Conservation (phyloP, 2,888 invertebrate species). For the Diadegma fenestrale region DNA sequence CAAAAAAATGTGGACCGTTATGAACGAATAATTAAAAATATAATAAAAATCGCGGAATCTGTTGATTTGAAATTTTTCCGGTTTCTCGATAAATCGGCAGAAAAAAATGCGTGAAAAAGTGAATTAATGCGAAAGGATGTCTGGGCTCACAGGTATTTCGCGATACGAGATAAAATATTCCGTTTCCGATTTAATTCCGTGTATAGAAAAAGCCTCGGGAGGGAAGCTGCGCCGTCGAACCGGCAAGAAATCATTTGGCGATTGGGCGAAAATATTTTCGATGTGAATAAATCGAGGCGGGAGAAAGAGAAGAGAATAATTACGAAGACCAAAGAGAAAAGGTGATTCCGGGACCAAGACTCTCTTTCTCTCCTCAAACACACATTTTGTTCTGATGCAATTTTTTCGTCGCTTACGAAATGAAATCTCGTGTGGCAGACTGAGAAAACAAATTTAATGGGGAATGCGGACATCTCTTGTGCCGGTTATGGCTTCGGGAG, state of each 20-base stretch:
- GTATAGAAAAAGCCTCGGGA: background rate
- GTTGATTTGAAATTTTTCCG: background rate
- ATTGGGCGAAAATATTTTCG: slow-evolving; percentile 18
- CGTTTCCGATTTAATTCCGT: background rate
- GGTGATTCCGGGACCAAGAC: slow-evolving; percentile 1
- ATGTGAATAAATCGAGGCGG: slow-evolving; percentile 26
- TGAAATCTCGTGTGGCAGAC: slow-evolving; percentile 24
- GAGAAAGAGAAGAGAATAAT: slow-evolving; percentile 50
- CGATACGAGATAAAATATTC: background rate
- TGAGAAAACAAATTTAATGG: slow-evolving; percentile 20
- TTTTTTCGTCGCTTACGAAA: slow-evolving; percentile 77
- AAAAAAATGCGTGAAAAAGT: background rate
- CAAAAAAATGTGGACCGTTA: background rate
- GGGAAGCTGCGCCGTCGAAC: slow-evolving; percentile 36
- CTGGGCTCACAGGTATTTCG: background rate
- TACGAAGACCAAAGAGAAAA: slow-evolving; percentile 45
- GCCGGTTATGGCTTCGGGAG: slow-evolving; percentile 22
- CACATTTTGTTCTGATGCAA: slow-evolving; percentile 73
- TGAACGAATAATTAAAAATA: background rate
- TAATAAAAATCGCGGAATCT: background rate
- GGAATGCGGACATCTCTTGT: slow-evolving; percentile 43
- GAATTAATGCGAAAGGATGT: background rate
- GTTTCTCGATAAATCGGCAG: background rate
- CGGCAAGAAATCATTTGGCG: slow-evolving; percentile 48
- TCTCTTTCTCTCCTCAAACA: slow-evolving; percentile 43